Conservation (phyloP, 2,797 vertebrate species). For the Lagodon rhomboides region DNA sequence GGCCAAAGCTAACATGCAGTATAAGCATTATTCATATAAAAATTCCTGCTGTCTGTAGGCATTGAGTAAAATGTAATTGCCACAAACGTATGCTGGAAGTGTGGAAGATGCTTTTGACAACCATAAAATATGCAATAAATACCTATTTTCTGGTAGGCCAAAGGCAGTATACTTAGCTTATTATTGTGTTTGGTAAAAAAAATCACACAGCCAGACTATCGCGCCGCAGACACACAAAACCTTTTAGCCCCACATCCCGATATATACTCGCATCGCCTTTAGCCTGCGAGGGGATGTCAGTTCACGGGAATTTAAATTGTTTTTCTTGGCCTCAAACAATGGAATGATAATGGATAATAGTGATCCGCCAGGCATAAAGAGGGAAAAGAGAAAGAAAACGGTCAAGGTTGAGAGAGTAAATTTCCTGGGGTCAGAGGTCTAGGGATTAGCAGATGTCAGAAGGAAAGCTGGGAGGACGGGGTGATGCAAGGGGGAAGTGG, state of each 20-base stretch:
- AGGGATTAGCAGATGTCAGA: conserved; percentile 87
- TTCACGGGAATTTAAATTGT: conserved; percentile 81
- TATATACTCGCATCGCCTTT: conserved; percentile 49
- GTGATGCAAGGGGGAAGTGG: conserved; percentile 52
- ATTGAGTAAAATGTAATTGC: conserved; percentile 51
- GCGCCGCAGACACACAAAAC: conserved; percentile 28
- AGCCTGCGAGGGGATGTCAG: conserved; percentile 76
- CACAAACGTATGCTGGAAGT: conserved; percentile 54
- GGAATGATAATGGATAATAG: conserved; percentile 85
- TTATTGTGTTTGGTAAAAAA: conserved; percentile 45
- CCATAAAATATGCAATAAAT: conserved; percentile 62
- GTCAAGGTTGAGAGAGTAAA: conserved; percentile 86
- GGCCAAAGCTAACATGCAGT: conserved; percentile 22
- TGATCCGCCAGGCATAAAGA: conserved; percentile 73
- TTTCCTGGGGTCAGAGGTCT: conserved; percentile 88
- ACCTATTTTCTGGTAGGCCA: conserved; percentile 34
- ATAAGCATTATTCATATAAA: conserved; percentile 39
- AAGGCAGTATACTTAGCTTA: conserved; percentile 33
- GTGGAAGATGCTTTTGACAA: conserved; percentile 62
- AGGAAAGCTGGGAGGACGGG: conserved; percentile 67
- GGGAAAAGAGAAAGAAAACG: conserved; percentile 73
- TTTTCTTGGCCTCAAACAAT: conserved; percentile 80
- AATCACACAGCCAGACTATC: conserved; percentile 37
- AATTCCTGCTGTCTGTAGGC: conserved; percentile 36
- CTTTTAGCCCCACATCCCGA: conserved; percentile 32